A percentile compares a stretch with the other conserved stretches of the same genome.
These are phyloP conservation scores for Spinus olivaceus DNA, from an alignment of 2,797 vertebrate genomes.

Conservation along the genomic window DNA sequence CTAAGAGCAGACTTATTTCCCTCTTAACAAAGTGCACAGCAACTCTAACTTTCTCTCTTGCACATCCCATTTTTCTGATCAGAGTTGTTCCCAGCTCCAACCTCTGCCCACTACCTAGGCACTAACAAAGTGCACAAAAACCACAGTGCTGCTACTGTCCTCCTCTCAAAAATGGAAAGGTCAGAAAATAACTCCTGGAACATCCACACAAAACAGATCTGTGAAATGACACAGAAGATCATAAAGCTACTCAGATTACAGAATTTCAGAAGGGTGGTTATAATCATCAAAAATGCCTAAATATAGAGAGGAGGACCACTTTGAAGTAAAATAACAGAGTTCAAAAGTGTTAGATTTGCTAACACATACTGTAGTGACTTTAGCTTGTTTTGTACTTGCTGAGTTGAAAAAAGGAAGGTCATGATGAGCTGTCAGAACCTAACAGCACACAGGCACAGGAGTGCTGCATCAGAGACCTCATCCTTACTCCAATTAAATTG, in stretches of 20 bases:
- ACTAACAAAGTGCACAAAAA: background rate
- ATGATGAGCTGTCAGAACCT: background rate
- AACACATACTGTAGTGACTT: background rate
- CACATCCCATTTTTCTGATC: background rate
- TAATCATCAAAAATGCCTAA: background rate
- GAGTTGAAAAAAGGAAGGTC: background rate
- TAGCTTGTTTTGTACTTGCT: background rate
- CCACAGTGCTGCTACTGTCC: rapidly evolving
- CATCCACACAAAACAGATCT: background rate
- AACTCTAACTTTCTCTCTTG: background rate
- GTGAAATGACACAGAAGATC: background rate
- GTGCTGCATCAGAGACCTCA: background rate
- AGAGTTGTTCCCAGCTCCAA: background rate
- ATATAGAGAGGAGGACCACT: background rate
- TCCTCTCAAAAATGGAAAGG: background rate
- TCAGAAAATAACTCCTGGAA: background rate
- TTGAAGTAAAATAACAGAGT: background rate
- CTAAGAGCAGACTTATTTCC: background rate
- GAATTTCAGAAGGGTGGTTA: background rate
- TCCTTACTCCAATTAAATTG: conserved; percentile 20
- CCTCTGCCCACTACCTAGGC: background rate
- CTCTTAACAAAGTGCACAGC: background rate
- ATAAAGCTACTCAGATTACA: background rate
- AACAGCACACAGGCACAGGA: background rate
- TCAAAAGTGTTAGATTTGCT: background rate